Evolutionary conservation across 2,113 vertebrate species (phyloP).

Genomic region (Engystomops pustulosus): DNA sequence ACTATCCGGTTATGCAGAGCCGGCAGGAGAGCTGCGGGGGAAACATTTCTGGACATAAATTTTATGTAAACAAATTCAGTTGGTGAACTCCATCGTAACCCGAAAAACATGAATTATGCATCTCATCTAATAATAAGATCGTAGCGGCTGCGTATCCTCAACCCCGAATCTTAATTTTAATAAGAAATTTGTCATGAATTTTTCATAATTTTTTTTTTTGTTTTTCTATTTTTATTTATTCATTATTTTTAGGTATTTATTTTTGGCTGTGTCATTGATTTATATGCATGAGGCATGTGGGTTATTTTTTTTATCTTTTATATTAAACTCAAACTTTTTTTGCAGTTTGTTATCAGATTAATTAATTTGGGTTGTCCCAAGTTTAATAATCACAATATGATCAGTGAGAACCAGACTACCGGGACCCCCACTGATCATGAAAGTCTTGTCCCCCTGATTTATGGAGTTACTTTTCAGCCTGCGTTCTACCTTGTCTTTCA

Average conservation of each 20-base stretch:
- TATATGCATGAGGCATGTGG: background rate
- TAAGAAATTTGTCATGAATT: slow-evolving; percentile 15
- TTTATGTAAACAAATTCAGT: slow-evolving; percentile 30
- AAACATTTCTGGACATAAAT: slow-evolving; percentile 11
- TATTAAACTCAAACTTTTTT: too few relatives aligned
- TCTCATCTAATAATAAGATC: slow-evolving; percentile 32
- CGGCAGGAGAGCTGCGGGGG: background rate
- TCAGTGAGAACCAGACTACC: too few relatives aligned
- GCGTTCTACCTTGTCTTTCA: too few relatives aligned
- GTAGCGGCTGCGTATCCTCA: background rate
- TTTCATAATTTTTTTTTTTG: slow-evolving; percentile 17
- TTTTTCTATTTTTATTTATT: background rate
- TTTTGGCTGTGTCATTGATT: background rate
- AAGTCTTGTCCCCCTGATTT: too few relatives aligned
- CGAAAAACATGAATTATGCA: slow-evolving; percentile 18
- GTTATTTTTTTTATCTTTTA: background rate
- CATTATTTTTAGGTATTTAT: background rate
- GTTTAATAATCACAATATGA: too few relatives aligned
- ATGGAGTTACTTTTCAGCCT: too few relatives aligned
- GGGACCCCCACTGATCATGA: too few relatives aligned
- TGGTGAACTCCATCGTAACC: background rate
- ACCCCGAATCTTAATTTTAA: background rate
- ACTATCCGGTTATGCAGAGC: background rate
- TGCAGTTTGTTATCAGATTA: too few relatives aligned
- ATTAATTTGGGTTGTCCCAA: too few relatives aligned